Conservation (phyloP, 2,888 invertebrate species). For the Mamestra brassicae region DNA sequence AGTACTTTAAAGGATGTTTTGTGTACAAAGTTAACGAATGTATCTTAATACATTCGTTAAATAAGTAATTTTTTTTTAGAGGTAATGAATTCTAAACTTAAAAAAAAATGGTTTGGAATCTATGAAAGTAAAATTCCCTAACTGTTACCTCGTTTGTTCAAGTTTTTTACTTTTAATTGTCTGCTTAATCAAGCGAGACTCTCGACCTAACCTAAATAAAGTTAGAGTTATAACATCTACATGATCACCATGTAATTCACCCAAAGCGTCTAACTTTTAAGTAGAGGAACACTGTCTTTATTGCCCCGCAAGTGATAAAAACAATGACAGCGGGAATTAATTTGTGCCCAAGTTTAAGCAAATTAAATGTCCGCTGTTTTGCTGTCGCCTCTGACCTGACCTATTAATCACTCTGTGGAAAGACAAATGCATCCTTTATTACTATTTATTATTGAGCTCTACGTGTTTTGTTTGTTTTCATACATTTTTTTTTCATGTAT, state of each 20-base stretch:
- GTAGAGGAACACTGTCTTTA: constrained; percentile 32
- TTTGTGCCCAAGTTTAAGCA: constrained; percentile 63
- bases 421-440: constrained; percentile 56
- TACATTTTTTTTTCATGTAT: neutral
- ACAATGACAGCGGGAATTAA: constrained; percentile 60
- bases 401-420: constrained; percentile 58
- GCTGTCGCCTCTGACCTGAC: constrained; percentile 35
- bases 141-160: too few species aligned
- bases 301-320: constrained; percentile 55
- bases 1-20: too few species aligned
- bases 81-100: too few species aligned
- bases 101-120: too few species aligned
- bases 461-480: neutral
- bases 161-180: too few species aligned
- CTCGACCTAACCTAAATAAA: neutral
- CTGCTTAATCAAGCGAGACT: too few species aligned
- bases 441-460: constrained; percentile 24
- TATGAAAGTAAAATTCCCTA: too few species aligned
- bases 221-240: neutral
- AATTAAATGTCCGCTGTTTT: constrained; percentile 61
- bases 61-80: too few species aligned
- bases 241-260: constrained; percentile 10
- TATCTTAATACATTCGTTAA: too few species aligned
- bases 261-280: constrained; percentile 31
- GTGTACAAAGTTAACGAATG: too few species aligned